Evolutionary conservation across 2,797 vertebrate species (phyloP).

Genomic region (Platyrinchus mystaceus): DNA sequence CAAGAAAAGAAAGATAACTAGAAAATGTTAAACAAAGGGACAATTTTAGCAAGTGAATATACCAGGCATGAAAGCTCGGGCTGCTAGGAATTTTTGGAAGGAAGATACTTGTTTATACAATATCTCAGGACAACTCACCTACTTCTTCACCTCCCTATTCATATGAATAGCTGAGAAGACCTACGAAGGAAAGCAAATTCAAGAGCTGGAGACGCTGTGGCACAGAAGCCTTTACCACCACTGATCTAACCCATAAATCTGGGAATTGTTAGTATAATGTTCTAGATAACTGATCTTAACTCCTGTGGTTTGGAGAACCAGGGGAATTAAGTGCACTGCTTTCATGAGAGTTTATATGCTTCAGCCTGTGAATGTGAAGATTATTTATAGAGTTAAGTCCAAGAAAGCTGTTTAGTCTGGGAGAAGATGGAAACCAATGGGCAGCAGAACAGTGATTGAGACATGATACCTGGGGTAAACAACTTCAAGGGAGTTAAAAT

Average conservation of each 20-base stretch:
- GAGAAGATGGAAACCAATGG: background rate
- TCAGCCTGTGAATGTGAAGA: background rate
- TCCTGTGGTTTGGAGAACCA: constrained; percentile 1
- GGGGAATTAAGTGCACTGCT: background rate
- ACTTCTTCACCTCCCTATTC: background rate
- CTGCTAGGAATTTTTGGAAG: background rate
- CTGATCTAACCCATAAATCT: background rate
- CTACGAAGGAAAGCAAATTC: background rate
- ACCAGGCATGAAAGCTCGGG: background rate
- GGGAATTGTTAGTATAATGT: background rate
- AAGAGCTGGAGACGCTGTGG: background rate
- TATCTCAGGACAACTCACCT: background rate
- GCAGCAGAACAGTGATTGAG: background rate
- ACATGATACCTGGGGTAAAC: constrained; percentile 50
- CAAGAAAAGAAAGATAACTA: background rate
- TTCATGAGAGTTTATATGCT: background rate
- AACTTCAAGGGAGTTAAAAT: constrained; percentile 39
- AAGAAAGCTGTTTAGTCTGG: constrained; percentile 48
- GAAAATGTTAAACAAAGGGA: background rate
- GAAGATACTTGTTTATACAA: background rate
- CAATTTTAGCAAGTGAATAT: background rate
- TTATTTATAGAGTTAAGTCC: constrained; percentile 14
- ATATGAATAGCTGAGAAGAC: background rate
- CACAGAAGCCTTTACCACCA: background rate
- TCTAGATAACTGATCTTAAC: background rate